Conservation (phyloP, 2,113 vertebrate genomes). For the Corythornis vintsioides region DNA sequence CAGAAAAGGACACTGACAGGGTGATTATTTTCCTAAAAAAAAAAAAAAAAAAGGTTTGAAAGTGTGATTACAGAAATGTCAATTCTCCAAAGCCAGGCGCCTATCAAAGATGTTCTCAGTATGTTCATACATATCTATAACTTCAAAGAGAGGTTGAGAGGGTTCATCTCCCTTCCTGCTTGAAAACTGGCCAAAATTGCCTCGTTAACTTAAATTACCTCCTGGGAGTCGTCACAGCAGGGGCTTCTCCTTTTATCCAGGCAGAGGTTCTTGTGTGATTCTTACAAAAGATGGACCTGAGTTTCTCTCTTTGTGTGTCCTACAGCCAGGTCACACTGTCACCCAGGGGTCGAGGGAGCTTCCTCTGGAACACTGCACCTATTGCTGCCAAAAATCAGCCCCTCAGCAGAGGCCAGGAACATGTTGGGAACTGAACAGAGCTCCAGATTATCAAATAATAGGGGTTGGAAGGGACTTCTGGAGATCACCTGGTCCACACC, state of each 20-base stretch:
- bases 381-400: background rate
- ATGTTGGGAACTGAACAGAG: background rate
- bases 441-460: background rate
- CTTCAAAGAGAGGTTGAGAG: slow-evolving; percentile 22
- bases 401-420: background rate
- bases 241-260: background rate
- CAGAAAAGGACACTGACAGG: background rate
- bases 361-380: background rate
- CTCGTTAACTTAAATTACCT: slow-evolving; percentile 18
- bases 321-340: background rate
- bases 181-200: background rate
- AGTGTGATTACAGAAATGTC: slow-evolving; percentile 12
- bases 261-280: background rate
- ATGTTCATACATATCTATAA: background rate
- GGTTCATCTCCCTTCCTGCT: background rate
- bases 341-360: background rate
- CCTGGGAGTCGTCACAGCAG: background rate
- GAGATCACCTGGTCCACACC: too few species aligned
- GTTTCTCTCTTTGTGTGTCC: background rate
- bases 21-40: background rate
- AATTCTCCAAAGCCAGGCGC: background rate
- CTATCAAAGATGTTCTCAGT: slow-evolving; percentile 9
- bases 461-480: too few species aligned
- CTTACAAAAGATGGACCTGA: background rate
- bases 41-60: background rate